These are phyloP conservation scores for Chesias legatella DNA, from an alignment of 2,888 invertebrate genomes.

Conservation along the genomic window DNA sequence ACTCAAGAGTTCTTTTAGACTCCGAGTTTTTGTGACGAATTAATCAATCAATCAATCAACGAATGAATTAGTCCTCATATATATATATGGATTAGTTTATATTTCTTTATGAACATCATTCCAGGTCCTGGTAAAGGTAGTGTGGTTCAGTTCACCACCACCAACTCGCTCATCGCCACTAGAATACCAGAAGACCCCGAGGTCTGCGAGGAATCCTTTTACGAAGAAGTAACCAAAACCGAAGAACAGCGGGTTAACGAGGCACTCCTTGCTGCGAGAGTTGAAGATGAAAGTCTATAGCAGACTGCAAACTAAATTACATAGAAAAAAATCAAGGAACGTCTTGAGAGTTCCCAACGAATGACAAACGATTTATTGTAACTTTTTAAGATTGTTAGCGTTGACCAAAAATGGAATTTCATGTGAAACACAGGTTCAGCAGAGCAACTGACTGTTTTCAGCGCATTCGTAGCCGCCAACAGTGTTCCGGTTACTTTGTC, in stretches of 20 bases:
- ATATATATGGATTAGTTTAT: too few relatives aligned
- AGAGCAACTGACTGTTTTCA: too few relatives aligned
- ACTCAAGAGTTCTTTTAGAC: too few relatives aligned
- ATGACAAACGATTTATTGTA: neutral
- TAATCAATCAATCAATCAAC: too few relatives aligned
- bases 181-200: conserved; percentile 11
- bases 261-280: conserved; percentile 10
- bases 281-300: conserved; percentile 20
- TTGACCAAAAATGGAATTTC: too few relatives aligned
- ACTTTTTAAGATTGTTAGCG: too few relatives aligned
- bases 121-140: conserved; percentile 33
- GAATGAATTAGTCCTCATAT: too few relatives aligned
- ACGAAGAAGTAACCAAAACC: conserved; percentile 21
- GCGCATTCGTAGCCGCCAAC: too few relatives aligned
- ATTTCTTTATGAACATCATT: neutral
- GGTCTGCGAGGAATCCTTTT: conserved; percentile 22
- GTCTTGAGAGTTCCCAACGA: neutral
- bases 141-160: conserved; percentile 39
- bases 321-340: too few relatives aligned
- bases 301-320: neutral
- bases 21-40: too few relatives aligned
- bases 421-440: too few relatives aligned
- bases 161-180: conserved; percentile 35
- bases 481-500: too few relatives aligned
- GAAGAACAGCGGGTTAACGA: conserved; percentile 7